These are phyloP conservation scores for Eunapius fragilis DNA, from an alignment of 37 sponge, comb jelly and placozoan species.

Conservation along the genomic window DNA sequence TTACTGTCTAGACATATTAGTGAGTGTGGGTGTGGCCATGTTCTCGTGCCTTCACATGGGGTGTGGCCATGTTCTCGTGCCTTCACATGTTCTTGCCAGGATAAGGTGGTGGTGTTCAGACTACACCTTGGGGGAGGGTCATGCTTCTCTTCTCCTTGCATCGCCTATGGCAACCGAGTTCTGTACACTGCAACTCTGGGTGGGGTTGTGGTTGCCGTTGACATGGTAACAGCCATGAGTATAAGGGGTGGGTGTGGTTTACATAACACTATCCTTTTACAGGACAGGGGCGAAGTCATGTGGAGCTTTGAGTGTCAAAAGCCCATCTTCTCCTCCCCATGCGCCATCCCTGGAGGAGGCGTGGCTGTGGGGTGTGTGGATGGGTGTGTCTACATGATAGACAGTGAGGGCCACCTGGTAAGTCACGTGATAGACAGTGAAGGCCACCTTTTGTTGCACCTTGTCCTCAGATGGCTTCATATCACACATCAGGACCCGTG, in stretches of 20 bases:
- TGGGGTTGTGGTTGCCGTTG: constrained; percentile 54
- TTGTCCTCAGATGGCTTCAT: constrained; percentile 9
- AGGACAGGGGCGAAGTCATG: constrained; percentile 44
- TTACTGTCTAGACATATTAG: constrained; percentile 70
- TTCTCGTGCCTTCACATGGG: neutral
- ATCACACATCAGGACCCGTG: constrained; percentile 18
- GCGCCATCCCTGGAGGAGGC: constrained; percentile 21
- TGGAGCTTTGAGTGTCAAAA: constrained; percentile 60
- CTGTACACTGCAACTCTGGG: constrained; percentile 73
- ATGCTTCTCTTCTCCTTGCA: constrained; percentile 73
- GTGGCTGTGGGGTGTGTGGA: constrained; percentile 47
- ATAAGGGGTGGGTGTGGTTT: neutral
- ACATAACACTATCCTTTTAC: neutral
- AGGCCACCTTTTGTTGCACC: neutral
- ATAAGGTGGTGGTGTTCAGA: constrained; percentile 20
- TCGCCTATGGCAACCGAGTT: constrained; percentile 21
- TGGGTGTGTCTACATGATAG: constrained; percentile 17
- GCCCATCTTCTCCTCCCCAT: constrained; percentile 75
- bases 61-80: neutral
- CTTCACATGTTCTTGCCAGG: neutral
- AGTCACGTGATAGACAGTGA: neutral
- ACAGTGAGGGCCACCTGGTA: constrained; percentile 43
- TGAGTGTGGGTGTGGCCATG: constrained; percentile 12
- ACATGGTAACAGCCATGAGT: constrained; percentile 38
- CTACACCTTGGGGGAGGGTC: constrained; percentile 75